phyloP scores from a whole-genome alignment of 2,888 invertebrate species.

The Rhagophthalmus giganteus region DNA sequence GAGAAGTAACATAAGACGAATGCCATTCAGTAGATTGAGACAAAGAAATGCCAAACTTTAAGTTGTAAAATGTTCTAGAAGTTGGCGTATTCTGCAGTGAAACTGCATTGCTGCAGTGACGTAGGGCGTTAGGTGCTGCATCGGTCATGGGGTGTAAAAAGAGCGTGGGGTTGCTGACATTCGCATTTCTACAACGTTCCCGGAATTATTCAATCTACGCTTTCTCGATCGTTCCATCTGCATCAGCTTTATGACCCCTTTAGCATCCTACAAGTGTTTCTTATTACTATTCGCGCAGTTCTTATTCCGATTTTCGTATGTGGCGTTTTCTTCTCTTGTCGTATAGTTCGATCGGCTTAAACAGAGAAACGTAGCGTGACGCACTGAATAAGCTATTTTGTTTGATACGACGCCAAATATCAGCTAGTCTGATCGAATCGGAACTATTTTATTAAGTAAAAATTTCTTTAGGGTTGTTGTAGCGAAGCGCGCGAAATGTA shows the following conservation, averaged over 20 bases:
- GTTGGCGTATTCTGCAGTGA: conserved; percentile 17
- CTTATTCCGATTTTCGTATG: background rate
- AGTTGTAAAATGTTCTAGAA: background rate
- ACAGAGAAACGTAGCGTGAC: conserved; percentile 35
- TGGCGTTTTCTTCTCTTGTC: background rate
- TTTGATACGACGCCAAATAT: conserved; percentile 47
- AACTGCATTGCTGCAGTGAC: conserved; percentile 30
- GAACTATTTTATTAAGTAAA: background rate
- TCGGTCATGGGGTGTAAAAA: conserved; percentile 6
- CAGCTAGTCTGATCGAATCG: conserved; percentile 26
- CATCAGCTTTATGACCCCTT: conserved; percentile 45
- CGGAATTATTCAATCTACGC: conserved; percentile 36
- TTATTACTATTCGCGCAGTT: conserved; percentile 36
- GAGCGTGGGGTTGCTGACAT: conserved; percentile 31
- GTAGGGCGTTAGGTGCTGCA: conserved; percentile 21
- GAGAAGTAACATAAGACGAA: too few relatives aligned
- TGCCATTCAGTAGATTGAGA: too few relatives aligned
- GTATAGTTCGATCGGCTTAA: conserved; percentile 31
- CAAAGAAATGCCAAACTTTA: too few relatives aligned
- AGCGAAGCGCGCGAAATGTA: too few relatives aligned
- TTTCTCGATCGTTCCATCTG: conserved; percentile 39
- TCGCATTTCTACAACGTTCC: conserved; percentile 30
- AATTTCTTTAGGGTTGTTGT: background rate
- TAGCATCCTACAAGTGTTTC: conserved; percentile 46
- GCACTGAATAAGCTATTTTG: conserved; percentile 49